phyloP scores from a whole-genome alignment of 64 coral and sea anemone species.

The Pachyseris speciosa region DNA sequence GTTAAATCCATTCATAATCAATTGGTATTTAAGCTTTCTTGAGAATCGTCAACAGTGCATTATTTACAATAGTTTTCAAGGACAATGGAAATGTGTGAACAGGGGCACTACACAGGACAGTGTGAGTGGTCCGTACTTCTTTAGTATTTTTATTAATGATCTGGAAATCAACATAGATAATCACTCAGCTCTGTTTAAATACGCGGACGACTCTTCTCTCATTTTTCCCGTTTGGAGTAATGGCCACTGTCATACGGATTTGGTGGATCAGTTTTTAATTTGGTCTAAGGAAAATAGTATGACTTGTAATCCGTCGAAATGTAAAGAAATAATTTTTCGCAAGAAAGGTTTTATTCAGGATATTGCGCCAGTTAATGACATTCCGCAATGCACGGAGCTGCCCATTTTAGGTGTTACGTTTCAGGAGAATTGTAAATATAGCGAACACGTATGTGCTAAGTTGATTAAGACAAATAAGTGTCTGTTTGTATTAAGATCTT shows the following conservation, averaged over 20 bases:
- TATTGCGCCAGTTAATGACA: conserved; percentile 25
- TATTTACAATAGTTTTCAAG: no score
- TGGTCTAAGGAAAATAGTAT: conserved; percentile 14
- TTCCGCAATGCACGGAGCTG: conserved; percentile 30
- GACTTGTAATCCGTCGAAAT: conserved; percentile 20
- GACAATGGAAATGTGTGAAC: no score
- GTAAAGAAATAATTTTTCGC: conserved; percentile 1
- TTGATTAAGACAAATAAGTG: conserved; percentile 7
- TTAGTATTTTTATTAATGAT: no score
- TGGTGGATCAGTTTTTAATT: conserved; percentile 10
- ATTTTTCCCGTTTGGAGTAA: background rate
- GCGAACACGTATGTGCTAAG: background rate
- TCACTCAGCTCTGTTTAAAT: no score
- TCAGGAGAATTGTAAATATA: background rate
- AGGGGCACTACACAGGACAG: no score
- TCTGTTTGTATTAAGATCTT: background rate
- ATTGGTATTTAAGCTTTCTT: no score
- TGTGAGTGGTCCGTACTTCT: no score
- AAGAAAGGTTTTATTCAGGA: conserved; percentile 26
- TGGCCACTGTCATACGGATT: background rate
- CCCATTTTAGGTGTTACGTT: conserved; percentile 6
- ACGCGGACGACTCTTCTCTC: no score
- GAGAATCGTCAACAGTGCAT: no score
- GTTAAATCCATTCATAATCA: no score
- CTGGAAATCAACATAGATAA: no score